These are phyloP conservation scores for Halcyon badia DNA, from an alignment of 2,797 vertebrate species.

Conservation along the genomic window DNA sequence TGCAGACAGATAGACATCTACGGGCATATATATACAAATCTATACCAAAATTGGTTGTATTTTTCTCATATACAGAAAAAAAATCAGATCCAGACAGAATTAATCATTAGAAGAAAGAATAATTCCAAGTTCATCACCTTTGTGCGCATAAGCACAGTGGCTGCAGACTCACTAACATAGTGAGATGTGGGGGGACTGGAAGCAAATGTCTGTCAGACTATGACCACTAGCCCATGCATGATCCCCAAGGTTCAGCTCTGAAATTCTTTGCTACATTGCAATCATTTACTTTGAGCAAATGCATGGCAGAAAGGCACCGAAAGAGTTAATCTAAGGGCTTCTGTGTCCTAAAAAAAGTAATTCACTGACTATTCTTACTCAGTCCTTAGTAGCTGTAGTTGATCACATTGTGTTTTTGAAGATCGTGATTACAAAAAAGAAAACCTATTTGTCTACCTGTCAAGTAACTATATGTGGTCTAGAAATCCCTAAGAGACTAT, in stretches of 20 bases:
- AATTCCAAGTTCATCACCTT: neutral
- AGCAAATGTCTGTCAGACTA: neutral
- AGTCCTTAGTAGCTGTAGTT: neutral
- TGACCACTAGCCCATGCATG: neutral
- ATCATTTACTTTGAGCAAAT: neutral
- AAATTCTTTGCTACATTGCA: neutral
- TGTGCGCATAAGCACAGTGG: fast-evolving
- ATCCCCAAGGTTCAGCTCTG: neutral
- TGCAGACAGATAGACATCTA: neutral
- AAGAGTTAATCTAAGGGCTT: neutral
- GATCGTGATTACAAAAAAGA: neutral
- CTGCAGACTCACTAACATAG: neutral
- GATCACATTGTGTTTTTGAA: neutral
- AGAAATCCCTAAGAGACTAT: neutral
- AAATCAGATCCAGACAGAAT: neutral
- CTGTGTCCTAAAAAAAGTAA: neutral
- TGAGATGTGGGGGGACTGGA: neutral
- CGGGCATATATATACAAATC: neutral
- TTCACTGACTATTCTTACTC: neutral
- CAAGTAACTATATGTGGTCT: neutral
- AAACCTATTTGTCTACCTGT: neutral
- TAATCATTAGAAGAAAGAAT: neutral
- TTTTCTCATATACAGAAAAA: neutral
- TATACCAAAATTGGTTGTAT: neutral
- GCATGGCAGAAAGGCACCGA: neutral